A percentile compares a stretch with the other conserved stretches of the same genome.
Conservation (phyloP, 2,888 invertebrate species). For the Leptinotarsa juncta region DNA sequence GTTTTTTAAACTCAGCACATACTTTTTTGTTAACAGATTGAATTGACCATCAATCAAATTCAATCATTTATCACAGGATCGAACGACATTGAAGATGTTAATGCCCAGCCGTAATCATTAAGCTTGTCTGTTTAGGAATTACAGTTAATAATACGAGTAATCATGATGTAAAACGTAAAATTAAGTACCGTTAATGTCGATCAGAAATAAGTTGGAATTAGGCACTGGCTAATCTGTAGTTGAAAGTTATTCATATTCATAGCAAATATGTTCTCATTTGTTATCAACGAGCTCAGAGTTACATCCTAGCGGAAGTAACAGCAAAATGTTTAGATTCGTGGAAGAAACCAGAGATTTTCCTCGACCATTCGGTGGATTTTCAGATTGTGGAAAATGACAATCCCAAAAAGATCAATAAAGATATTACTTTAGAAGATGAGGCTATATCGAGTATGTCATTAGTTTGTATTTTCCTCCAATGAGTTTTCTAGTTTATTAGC, state of each 20-base stretch:
- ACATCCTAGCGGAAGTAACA: too few relatives aligned
- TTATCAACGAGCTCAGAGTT: too few relatives aligned
- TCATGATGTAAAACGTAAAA: slow-evolving; percentile 1
- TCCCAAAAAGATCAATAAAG: too few relatives aligned
- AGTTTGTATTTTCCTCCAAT: too few relatives aligned
- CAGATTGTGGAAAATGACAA: too few relatives aligned
- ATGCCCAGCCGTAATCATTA: slow-evolving; percentile 10
- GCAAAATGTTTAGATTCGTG: too few relatives aligned
- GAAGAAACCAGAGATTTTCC: too few relatives aligned
- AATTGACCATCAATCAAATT: slow-evolving; percentile 31
- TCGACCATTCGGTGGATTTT: too few relatives aligned
- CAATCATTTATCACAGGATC: not conserved
- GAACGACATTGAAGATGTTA: slow-evolving; percentile 13
- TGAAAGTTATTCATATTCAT: too few relatives aligned
- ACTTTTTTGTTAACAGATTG: slow-evolving; percentile 9
- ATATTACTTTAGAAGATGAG: too few relatives aligned
- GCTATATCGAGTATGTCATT: too few relatives aligned
- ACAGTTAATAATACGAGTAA: slow-evolving; percentile 16
- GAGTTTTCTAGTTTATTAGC: too few relatives aligned
- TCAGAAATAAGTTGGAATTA: not conserved
- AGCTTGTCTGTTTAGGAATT: not conserved
- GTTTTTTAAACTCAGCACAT: not conserved
- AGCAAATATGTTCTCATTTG: not conserved
- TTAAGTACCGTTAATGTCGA: slow-evolving; percentile 2
- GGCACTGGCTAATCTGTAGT: not conserved